Evolutionary conservation across 2,113 vertebrate species (phyloP).

Genomic region (Elephas maximus): DNA sequence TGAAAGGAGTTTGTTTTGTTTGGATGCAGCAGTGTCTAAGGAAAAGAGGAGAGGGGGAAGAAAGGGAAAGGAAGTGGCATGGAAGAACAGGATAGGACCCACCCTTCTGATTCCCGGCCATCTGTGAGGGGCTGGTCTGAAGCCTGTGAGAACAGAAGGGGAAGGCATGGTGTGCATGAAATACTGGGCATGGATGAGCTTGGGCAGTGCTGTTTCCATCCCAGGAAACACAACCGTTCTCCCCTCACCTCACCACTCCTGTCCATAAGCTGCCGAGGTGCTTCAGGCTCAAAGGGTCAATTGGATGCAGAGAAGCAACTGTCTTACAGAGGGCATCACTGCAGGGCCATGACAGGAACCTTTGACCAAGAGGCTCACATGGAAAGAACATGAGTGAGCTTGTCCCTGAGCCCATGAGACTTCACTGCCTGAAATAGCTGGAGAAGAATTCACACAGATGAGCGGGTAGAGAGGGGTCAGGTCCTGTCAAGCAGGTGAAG

Average conservation of each 20-base stretch:
- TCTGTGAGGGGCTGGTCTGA: background rate
- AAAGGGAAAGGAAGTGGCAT: no score
- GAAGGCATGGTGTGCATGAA: background rate
- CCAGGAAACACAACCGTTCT: background rate
- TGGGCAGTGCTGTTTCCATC: background rate
- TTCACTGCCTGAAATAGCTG: background rate
- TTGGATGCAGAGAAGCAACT: background rate
- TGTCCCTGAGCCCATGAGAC: background rate
- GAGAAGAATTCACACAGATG: background rate
- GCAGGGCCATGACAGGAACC: background rate
- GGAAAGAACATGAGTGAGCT: conserved; percentile 59
- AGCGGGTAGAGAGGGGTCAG: background rate
- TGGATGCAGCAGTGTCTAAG: background rate
- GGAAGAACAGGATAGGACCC: background rate
- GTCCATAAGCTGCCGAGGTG: background rate
- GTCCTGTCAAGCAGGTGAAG: background rate
- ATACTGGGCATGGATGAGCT: background rate
- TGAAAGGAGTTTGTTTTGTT: background rate
- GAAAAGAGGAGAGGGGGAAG: background rate
- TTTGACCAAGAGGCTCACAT: background rate
- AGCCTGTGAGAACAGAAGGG: background rate
- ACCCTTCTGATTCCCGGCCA: background rate
- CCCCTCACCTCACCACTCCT: background rate
- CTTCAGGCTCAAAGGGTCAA: background rate
- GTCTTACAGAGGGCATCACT: background rate